Base-by-base conservation (phyloP, 2,113 vertebrate species). In the Entomyzon cyanotis region DNA sequence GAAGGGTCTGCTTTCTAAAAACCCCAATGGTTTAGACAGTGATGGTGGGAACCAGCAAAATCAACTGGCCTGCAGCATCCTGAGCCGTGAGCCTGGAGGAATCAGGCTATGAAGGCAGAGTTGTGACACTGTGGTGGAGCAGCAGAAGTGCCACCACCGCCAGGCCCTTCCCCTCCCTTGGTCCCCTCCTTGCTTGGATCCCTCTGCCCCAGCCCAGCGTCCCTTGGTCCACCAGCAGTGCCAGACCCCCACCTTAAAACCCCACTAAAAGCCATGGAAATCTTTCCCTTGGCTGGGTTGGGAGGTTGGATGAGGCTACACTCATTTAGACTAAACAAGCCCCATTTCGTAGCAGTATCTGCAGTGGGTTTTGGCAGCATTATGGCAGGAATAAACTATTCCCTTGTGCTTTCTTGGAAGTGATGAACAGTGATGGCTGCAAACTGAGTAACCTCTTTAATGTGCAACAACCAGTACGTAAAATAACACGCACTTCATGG, bases 391-490 rank as follows among this genome's bases (percentile, higher is more conserved):
- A 91, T 68, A 60, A 91, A 81, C 20, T 4, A 35, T 16, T 87
- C 52, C 64, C 69, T 24, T 39, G 24, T 42, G 46, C 59, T 83
- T 83, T 78, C 69, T 41, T 16, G 12, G 55, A 78, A 71, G 86
- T 78, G 86, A 84, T 42, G 55, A 86, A 47, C 44, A 82, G 46
- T 31, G 52, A 80, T 39, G 60, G 55, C 74, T 92, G 60, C 55
- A 82, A 50, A 77, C 60, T 50, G 96, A 97, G 91, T 78, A 94
- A 96, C 67, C 31, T 95, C 94, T 98, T 95, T 97, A 98, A 97
- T 96, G 95, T 94, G 94, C 94, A 96, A 89, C 91, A 97, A 94
- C 94, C 22, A 41, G 90, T 92, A 96, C 15, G 55, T 60, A 95
- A 96, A 96, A 62, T 87, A 96, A 95, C 90, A 60, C 91, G 56